These are phyloP conservation scores for Catostylus mosaicus DNA, from an alignment of 30 jellyfish, hydroid and myxozoan species.

Conservation along the genomic window DNA sequence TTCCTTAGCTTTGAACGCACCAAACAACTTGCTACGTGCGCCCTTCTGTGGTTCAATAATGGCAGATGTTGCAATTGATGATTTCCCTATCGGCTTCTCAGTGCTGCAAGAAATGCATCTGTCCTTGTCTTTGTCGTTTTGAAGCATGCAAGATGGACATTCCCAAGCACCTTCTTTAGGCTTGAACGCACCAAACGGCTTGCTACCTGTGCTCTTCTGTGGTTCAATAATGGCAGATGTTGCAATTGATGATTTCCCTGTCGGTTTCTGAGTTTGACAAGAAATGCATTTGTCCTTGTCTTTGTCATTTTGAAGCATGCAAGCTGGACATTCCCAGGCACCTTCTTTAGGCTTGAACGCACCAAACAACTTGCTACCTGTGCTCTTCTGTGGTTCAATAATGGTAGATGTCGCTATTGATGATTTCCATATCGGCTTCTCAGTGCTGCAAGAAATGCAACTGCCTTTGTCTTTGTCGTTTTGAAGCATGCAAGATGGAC, in stretches of 20 bases:
- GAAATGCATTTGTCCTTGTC: slow-evolving; percentile 17
- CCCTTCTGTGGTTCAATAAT: background rate
- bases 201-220: background rate
- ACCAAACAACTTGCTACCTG: background rate
- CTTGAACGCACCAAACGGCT: background rate
- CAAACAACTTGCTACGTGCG: background rate
- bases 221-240: background rate
- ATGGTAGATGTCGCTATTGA: too few relatives aligned
- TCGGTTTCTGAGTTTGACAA: slow-evolving; percentile 35
- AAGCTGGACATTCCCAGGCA: slow-evolving; percentile 55
- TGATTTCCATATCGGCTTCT: too few relatives aligned
- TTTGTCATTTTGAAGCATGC: slow-evolving; percentile 21
- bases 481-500: too few relatives aligned
- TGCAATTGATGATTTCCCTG: background rate
- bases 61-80: background rate
- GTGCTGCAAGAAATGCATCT: slow-evolving; percentile 41
- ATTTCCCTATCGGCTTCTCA: slow-evolving; percentile 16
- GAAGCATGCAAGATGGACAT: slow-evolving; percentile 41
- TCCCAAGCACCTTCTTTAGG: slow-evolving; percentile 40
- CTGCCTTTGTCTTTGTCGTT: background rate
- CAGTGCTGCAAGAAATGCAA: too few relatives aligned
- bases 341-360: slow-evolving; percentile 1
- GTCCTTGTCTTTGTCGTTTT: slow-evolving; percentile 1
- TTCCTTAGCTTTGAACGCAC: background rate
- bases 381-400: too few relatives aligned